These are phyloP conservation scores for Xenentodon cancila DNA, from an alignment of 2,797 vertebrate species.

Conservation along the genomic window DNA sequence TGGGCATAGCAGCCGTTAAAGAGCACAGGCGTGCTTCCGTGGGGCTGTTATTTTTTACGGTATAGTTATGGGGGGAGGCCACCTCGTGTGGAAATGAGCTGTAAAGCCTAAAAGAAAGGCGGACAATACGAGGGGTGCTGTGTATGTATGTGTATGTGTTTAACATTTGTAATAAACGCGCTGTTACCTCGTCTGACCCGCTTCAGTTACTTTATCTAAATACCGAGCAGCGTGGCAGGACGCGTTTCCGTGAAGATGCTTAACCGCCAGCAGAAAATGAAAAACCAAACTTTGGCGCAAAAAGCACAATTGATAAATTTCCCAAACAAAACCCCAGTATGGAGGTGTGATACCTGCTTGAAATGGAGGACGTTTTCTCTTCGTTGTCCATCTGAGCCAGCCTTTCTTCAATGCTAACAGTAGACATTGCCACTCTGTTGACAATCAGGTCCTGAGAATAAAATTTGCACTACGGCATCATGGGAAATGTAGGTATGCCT, in stretches of 20 bases:
- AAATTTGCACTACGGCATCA: conserved; percentile 35
- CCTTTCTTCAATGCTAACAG: conserved; percentile 69
- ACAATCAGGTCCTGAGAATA: conserved; percentile 68
- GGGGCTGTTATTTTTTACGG: not conserved
- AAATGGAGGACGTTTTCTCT: conserved; percentile 66
- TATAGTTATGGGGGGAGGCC: not conserved
- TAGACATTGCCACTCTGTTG: conserved; percentile 74
- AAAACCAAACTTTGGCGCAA: not conserved
- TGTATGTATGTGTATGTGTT: not conserved
- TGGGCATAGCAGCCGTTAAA: too few species aligned
- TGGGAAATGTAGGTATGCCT: conserved; percentile 68
- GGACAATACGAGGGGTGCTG: not conserved
- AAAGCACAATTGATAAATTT: not conserved
- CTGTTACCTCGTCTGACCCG: too few species aligned
- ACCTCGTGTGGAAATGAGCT: conserved; percentile 36
- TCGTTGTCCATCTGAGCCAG: conserved; percentile 78
- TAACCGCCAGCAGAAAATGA: not conserved
- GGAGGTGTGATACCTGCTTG: conserved; percentile 69
- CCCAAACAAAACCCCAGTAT: not conserved
- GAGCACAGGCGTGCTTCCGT: too few species aligned
- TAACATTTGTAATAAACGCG: conserved; percentile 4
- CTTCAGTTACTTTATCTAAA: conserved; percentile 10
- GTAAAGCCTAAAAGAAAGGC: not conserved
- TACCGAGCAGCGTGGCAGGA: conserved; percentile 27
- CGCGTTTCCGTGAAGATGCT: conserved; percentile 51